Evolutionary conservation across 2,888 invertebrate species (phyloP), one percentile per base, ranked within the genome.

Genomic region (Thecophora atra): DNA sequence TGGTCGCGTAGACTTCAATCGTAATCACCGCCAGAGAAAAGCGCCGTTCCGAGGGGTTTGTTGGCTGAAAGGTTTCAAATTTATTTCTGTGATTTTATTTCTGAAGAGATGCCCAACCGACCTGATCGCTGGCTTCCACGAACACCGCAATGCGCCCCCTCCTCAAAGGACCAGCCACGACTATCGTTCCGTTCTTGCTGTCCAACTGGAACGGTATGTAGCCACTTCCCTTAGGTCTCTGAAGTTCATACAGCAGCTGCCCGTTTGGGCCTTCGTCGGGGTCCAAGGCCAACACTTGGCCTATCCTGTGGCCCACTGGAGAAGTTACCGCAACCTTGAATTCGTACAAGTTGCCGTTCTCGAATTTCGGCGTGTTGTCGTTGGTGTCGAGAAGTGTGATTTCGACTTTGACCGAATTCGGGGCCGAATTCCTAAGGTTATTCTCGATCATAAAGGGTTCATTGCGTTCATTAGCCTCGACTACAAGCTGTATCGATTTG

Each of bases 311-410:
- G 0, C 93, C 93, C 44, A 92, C 86, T 73, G 90, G 89, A 0
- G 91, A 90, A 72, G 93, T 91, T 0, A 91, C 90, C 71, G 90
- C 90, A 0, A 94, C 89, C 65, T 89, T 87, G 79, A 96, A 94
- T 80, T 94, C 93, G 79, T 95, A 96, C 6, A 95, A 88, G 84
- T 95, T 95, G 71, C 91, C 93, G 4, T 94, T 93, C 28, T 94
- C 89, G 81, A 96, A 97, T 30, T 91, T 91, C 0, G 97, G 97
- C 78, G 94, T 94, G 80, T 97, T 96, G 82, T 97, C 97, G 82
- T 97, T 97, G 19, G 96, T 94, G 82, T 97, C 97, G 0, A 94
- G 87, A 30, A 97, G 85, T 0, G 93, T 92, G 0, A 97, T 93
- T 87, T 94, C 94, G 0, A 96, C 93, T 54, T 90, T 90, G 0